Conservation (phyloP, 1,140 invertebrate species). For the Monomorium pharaonis region DNA sequence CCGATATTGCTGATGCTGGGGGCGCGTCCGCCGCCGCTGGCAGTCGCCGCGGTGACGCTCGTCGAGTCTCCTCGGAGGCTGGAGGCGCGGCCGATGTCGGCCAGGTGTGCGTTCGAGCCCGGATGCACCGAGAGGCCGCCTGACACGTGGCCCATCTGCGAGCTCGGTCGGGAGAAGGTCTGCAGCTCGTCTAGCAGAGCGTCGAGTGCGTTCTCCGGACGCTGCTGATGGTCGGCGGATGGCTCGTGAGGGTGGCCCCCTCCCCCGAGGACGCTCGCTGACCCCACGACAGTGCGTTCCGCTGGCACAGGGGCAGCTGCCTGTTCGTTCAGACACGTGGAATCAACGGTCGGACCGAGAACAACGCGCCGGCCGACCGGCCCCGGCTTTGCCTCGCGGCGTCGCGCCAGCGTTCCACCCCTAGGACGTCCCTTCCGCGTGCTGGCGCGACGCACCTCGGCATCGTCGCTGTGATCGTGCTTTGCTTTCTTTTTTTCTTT, state of each 20-base stretch:
- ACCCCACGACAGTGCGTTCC: constrained; percentile 86
- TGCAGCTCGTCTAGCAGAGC: constrained; percentile 96
- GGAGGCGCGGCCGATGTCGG: constrained; percentile 75
- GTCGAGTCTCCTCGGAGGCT: constrained; percentile 58
- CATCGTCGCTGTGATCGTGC: constrained; percentile 21
- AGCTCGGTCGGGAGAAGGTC: constrained; percentile 91
- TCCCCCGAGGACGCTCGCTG: constrained; percentile 88
- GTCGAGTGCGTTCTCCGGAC: constrained; percentile 97
- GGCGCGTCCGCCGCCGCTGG: constrained; percentile 73
- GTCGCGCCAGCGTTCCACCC: background rate
- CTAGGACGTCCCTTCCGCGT: background rate
- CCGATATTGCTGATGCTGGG: constrained; percentile 85
- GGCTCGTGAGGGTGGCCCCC: constrained; percentile 86
- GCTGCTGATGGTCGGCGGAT: constrained; percentile 87
- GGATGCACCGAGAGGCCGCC: constrained; percentile 54
- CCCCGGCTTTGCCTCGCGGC: constrained; percentile 1
- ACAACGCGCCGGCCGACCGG: constrained; percentile 1
- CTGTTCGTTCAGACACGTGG: constrained; percentile 78
- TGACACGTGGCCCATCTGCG: constrained; percentile 77
- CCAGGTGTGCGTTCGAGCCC: constrained; percentile 45
- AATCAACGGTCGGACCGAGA: constrained; percentile 32
- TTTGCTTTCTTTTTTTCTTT: background rate
- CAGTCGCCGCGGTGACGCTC: constrained; percentile 59
- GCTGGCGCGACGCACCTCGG: constrained; percentile 38
- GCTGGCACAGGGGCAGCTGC: constrained; percentile 86